Conservation (phyloP, 2,113 vertebrate genomes). For the Callaeas wilsoni region DNA sequence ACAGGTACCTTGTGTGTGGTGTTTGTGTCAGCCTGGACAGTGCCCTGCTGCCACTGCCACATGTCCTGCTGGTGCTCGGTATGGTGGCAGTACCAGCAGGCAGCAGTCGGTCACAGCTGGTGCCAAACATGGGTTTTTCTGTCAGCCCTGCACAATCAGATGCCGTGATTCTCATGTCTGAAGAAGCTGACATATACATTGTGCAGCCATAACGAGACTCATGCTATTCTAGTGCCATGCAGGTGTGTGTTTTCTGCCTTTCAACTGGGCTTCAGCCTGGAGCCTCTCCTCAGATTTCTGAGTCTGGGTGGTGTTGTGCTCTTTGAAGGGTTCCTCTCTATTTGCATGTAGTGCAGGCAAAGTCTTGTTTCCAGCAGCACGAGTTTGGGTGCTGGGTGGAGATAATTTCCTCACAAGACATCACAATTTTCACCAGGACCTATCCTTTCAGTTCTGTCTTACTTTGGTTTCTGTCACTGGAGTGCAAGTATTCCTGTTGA, state of each 20-base stretch:
- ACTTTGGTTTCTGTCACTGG: not conserved
- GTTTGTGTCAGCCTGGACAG: not conserved
- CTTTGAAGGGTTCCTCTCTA: not conserved
- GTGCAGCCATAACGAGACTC: fast-evolving
- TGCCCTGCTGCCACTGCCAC: not conserved
- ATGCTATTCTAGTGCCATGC: not conserved
- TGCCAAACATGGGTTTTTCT: not conserved
- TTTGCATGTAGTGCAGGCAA: not conserved
- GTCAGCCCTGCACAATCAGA: not conserved
- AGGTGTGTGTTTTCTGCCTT: not conserved
- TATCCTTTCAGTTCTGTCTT: not conserved
- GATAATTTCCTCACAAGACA: not conserved
- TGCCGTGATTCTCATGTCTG: fast-evolving
- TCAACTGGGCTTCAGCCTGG: not conserved
- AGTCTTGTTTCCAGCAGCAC: not conserved
- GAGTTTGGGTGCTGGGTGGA: not conserved
- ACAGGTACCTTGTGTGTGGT: fast-evolving
- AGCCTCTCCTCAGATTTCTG: not conserved
- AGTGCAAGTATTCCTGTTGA: not conserved
- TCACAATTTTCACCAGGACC: not conserved
- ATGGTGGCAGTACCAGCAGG: not conserved
- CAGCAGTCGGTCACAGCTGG: fast-evolving
- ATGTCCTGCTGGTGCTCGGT: not conserved
- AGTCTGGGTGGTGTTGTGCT: not conserved
- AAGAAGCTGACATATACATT: not conserved